Evolutionary conservation across 2,797 vertebrate genomes (phyloP).

Genomic region (Phoeniculus purpureus): DNA sequence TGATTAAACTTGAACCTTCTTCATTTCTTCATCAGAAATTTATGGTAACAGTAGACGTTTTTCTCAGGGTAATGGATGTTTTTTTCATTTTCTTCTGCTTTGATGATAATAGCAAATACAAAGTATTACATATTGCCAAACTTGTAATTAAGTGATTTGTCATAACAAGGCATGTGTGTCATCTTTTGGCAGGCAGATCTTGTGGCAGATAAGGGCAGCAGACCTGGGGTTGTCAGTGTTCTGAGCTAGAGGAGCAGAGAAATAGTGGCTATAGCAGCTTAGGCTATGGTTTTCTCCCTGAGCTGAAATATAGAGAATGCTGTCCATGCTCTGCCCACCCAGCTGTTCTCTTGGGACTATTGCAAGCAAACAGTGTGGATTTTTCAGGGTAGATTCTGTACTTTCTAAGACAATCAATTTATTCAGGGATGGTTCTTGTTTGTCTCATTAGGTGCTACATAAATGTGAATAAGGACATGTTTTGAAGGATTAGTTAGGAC

Average conservation of each 20-base stretch:
- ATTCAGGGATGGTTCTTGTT: background rate
- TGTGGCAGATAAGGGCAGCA: conserved; percentile 24
- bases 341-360: fast-evolving
- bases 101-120: conserved; percentile 44
- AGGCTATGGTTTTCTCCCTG: background rate
- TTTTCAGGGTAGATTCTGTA: background rate
- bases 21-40: conserved; percentile 74
- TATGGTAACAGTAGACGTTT: conserved; percentile 51
- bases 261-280: background rate
- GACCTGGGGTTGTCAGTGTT: conserved; percentile 11
- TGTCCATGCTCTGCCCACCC: background rate
- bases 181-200: conserved; percentile 32
- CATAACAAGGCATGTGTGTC: conserved; percentile 25
- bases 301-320: conserved; percentile 5
- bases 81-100: conserved; percentile 61
- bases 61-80: conserved; percentile 31
- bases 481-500: background rate
- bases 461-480: background rate
- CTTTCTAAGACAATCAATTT: background rate
- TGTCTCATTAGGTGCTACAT: background rate
- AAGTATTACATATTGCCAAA: conserved; percentile 49
- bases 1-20: conserved; percentile 77
- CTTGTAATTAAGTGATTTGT: conserved; percentile 64
- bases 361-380: background rate
- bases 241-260: background rate